Base-by-base conservation (phyloP, 1,140 invertebrate genomes). In the Thereuonema tuberculata region DNA sequence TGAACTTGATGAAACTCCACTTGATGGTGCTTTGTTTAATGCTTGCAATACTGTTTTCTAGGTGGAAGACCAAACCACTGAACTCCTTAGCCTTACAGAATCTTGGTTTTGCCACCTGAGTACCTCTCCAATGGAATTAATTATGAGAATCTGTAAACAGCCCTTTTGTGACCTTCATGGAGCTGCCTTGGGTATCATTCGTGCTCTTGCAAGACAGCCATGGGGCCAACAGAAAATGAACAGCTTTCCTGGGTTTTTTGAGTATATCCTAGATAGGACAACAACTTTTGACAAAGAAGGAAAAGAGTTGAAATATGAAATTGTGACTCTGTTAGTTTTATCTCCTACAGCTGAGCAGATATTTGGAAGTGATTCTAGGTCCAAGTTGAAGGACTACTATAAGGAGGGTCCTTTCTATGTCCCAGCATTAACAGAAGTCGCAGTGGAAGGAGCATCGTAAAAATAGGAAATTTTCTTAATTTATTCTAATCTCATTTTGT, bases 341-440 rank as follows among this genome's bases (percentile, higher is more conserved):
- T 75, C 74, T 15, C 72, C 74, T 20, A 83, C 83, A 43, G 67
- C 71, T 1, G 31, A 69, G 1, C 67, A 75, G 26, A 76, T 82
- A 59, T 88, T 90, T 70, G 81, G 86, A 61, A 68, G 75, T 9
- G 74, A 75, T 46, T 82, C 77, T 3, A 76, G 79, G 58, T 66
- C 78, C 49, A 79, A 77, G 64, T 74, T 90, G 5, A 76, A 79
- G 57, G 74, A 77, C 17, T 88, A 81, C 71, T 78, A 83, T 2
- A 78, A 80, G 28, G 79, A 89, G 69, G 87, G 88, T 1, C 80
- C 86, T 21, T 85, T 84, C 65, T 82, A 79, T 72, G 74, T 86
- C 21, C 78, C 82, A 59, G 73, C 72, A n/a, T 68, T 77, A 26
- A 76, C 81, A 20, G 81, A 87, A 73, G 78, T 89, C 37, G 84